Conservation (phyloP, 2,888 invertebrate genomes). For the Theodoxus fluviatilis region DNA sequence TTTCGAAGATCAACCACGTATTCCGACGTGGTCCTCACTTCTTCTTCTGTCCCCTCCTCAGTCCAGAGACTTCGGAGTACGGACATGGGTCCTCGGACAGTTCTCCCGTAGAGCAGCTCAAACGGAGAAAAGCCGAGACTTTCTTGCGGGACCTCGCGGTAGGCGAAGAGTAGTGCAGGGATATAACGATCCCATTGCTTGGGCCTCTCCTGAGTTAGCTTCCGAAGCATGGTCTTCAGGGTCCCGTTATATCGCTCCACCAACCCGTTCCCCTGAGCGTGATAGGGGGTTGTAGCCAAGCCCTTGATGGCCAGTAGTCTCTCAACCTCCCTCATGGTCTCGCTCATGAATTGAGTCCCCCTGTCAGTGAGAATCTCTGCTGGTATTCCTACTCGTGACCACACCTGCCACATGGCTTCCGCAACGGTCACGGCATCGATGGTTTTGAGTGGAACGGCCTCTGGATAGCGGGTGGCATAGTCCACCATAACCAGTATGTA, state of each 20-base stretch:
- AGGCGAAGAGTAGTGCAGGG: too few species aligned
- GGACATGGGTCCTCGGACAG: constrained; percentile 24
- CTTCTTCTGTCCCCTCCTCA: constrained; percentile 11
- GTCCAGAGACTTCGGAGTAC: constrained; percentile 30
- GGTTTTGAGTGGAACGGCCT: constrained; percentile 28
- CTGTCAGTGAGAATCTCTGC: constrained; percentile 29
- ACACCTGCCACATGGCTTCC: constrained; percentile 33
- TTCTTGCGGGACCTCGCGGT: constrained; percentile 28
- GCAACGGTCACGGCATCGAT: constrained; percentile 33
- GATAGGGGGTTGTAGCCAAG: constrained; percentile 25
- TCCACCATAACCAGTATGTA: constrained; percentile 36
- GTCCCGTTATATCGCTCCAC: too few species aligned
- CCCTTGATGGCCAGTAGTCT: constrained; percentile 31
- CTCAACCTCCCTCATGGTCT: constrained; percentile 31
- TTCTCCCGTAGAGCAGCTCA: constrained; percentile 30
- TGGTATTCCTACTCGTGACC: constrained; percentile 33
- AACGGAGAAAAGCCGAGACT: constrained; percentile 30
- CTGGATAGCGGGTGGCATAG: constrained; percentile 37
- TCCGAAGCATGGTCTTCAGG: too few species aligned
- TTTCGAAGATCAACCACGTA: constrained; percentile 18
- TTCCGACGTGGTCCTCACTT: constrained; percentile 4
- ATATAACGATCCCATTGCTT: too few species aligned
- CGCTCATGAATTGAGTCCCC: constrained; percentile 33
- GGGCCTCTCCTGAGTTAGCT: too few species aligned
- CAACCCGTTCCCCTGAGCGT: too few species aligned